phyloP scores from a whole-genome alignment of 2,113 vertebrate genomes.

The Myotis brandtii region DNA sequence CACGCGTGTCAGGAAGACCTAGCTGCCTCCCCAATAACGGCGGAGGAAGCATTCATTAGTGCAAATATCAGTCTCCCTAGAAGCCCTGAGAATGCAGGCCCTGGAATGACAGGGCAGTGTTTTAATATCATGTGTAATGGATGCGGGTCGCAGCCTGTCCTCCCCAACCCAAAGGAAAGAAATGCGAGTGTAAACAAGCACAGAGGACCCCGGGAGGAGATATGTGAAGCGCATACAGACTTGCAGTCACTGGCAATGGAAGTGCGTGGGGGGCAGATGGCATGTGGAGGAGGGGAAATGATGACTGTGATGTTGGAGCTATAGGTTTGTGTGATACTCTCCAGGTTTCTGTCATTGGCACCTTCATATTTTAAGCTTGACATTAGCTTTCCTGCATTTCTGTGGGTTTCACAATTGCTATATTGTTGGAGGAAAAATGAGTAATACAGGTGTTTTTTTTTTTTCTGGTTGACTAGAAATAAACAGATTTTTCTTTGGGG shows the following conservation, averaged over 20 bases:
- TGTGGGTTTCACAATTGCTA: background rate
- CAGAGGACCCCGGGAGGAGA: background rate
- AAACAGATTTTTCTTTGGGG: conserved; percentile 56
- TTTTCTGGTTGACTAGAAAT: conserved; percentile 37
- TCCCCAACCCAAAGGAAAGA: background rate
- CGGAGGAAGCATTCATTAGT: conserved; percentile 39
- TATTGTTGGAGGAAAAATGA: background rate
- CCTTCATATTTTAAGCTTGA: background rate
- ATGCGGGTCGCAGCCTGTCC: accelerated
- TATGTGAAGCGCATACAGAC: background rate
- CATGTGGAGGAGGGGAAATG: conserved; percentile 8
- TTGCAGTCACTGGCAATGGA: background rate
- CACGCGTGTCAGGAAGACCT: background rate
- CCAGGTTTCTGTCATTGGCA: background rate
- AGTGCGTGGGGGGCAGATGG: background rate
- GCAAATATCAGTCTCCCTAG: background rate
- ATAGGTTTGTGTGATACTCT: background rate
- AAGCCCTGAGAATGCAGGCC: background rate
- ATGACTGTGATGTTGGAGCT: background rate
- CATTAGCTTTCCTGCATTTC: conserved; percentile 15
- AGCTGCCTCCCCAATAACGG: conserved; percentile 22
- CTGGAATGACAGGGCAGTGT: background rate
- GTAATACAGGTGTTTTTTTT: background rate
- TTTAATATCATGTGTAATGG: background rate
- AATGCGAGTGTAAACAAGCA: background rate